Percentiles rank a stretch among this genome's conserved stretches.
These are phyloP conservation scores for Galeruca laticollis DNA, from an alignment of 2,888 invertebrate species.

Conservation along the genomic window DNA sequence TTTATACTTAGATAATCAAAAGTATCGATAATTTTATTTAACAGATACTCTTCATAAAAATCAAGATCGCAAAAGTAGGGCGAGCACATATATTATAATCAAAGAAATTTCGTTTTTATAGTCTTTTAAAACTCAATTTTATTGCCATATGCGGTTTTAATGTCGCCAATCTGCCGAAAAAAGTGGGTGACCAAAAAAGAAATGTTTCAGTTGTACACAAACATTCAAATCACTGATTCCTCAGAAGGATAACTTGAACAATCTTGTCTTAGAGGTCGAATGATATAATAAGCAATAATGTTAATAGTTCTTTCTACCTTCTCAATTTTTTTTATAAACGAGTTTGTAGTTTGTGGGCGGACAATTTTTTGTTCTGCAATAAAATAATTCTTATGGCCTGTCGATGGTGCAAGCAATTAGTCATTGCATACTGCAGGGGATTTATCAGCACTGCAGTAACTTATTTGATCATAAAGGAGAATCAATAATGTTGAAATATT, in stretches of 20 bases:
- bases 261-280: constrained; percentile 22
- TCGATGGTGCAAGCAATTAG: constrained; percentile 27
- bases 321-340: constrained; percentile 15
- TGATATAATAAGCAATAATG: constrained; percentile 22
- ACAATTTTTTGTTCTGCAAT: constrained; percentile 5
- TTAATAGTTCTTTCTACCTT: constrained; percentile 14
- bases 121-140: background rate
- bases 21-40: too few species aligned
- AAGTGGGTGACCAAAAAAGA: constrained; percentile 17
- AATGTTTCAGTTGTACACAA: constrained; percentile 7
- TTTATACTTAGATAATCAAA: too few species aligned
- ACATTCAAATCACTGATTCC: constrained; percentile 15
- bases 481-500: too few species aligned
- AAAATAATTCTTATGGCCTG: constrained; percentile 16
- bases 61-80: too few species aligned
- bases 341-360: constrained; percentile 25
- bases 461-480: too few species aligned
- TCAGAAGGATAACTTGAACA: constrained; percentile 20
- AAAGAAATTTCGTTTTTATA: too few species aligned
- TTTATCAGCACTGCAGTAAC: background rate
- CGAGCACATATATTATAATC: too few species aligned
- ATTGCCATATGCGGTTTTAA: background rate
- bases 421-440: constrained; percentile 12
- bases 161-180: background rate
- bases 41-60: too few species aligned